Conservation (phyloP, 2,888 invertebrate genomes). For the Bimastos eiseni region DNA sequence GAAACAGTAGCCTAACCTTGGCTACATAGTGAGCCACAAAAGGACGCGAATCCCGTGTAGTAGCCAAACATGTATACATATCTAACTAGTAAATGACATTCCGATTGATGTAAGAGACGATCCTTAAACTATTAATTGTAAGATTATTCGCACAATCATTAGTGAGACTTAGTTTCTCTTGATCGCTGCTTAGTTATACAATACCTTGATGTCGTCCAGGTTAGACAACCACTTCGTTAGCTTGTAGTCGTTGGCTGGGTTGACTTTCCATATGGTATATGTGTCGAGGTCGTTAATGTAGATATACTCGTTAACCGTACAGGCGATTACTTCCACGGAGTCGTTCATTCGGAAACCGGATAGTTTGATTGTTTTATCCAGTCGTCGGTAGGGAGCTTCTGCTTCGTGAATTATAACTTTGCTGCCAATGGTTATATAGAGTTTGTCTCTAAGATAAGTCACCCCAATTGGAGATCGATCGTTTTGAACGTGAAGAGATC, state of each 20-base stretch:
- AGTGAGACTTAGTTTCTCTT: too few relatives aligned
- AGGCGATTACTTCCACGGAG: background rate
- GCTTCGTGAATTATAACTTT: background rate
- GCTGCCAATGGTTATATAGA: background rate
- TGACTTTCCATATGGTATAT: background rate
- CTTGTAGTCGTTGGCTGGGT: background rate
- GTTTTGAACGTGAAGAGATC: background rate
- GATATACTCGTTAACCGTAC: conserved; percentile 3
- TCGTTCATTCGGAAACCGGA: background rate
- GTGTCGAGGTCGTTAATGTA: background rate
- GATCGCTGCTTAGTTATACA: too few relatives aligned
- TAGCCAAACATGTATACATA: too few relatives aligned
- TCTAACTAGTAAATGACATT: too few relatives aligned
- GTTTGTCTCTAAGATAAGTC: background rate
- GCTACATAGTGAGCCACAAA: too few relatives aligned
- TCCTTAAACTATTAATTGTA: too few relatives aligned
- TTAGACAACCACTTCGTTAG: background rate
- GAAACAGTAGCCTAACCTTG: too few relatives aligned
- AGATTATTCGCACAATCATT: too few relatives aligned
- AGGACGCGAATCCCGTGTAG: too few relatives aligned
- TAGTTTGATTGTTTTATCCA: background rate
- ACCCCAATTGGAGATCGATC: background rate
- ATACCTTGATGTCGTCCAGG: background rate
- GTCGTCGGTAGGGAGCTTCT: background rate
- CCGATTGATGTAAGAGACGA: too few relatives aligned